A percentile compares a stretch with the other conserved stretches of the same genome.
Evolutionary conservation across 2,888 invertebrate species (phyloP).

Genomic region (Ethmia dodecea): DNA sequence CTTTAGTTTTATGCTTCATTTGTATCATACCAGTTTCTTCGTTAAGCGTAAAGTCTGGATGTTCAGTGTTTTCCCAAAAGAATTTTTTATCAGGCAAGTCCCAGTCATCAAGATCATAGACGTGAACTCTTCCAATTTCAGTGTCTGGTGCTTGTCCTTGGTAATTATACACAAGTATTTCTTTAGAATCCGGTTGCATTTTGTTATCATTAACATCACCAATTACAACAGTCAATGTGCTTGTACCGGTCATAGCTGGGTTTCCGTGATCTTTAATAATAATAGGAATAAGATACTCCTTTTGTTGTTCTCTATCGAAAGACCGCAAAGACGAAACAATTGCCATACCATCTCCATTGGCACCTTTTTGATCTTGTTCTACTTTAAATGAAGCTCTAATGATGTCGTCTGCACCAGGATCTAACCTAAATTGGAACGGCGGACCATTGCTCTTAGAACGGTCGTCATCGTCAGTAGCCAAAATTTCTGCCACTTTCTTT

Average conservation of each 20-base stretch:
- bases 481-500: conserved; percentile 93
- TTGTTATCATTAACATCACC: conserved; percentile 99
- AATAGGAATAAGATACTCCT: conserved; percentile 97
- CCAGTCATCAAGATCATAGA: conserved; percentile 99
- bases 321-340: conserved; percentile 95
- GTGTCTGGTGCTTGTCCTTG: conserved; percentile 93
- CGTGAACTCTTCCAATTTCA: conserved; percentile 96
- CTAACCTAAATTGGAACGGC: conserved; percentile 96
- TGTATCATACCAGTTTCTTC: conserved; percentile 96
- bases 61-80: conserved; percentile 93
- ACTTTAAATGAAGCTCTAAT: conserved; percentile 97
- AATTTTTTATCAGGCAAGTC: conserved; percentile 98
- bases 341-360: conserved; percentile 98
- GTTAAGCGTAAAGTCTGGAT: conserved; percentile 91
- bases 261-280: conserved; percentile 98
- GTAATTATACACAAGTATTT: conserved; percentile 98
- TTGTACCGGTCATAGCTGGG: conserved; percentile 97
- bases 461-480: conserved; percentile 96
- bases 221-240: conserved; percentile 96
- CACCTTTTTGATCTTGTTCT: conserved; percentile 97
- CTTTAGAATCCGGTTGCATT: conserved; percentile 98
- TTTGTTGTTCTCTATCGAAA: conserved; percentile 97
- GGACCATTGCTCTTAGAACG: conserved; percentile 96
- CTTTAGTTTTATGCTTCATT: conserved; percentile 94
- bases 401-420: conserved; percentile 95